Conservation (phyloP, 1,140 invertebrate genomes). For the Stegodyphus mimosarum region DNA sequence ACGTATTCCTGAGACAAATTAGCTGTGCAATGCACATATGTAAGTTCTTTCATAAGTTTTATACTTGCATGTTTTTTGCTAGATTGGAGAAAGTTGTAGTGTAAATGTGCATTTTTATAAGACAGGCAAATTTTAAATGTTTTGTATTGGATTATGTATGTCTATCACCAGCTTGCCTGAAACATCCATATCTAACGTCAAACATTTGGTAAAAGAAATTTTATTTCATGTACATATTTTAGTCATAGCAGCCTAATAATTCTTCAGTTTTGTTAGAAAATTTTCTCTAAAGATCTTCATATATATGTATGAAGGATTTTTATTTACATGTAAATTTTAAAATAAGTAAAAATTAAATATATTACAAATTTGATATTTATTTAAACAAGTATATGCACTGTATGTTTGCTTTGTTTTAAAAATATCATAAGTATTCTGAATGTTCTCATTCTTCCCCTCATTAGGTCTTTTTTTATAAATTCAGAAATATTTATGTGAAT, state of each 20-base stretch:
- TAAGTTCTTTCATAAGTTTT: neutral
- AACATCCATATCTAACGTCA: neutral
- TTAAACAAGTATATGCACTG: neutral
- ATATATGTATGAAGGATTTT: neutral
- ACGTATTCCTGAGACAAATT: neutral
- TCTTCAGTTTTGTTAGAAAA: neutral
- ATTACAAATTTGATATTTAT: neutral
- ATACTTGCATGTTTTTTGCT: neutral
- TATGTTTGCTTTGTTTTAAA: no score
- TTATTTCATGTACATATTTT: neutral
- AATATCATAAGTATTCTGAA: neutral
- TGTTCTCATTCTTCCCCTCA: neutral
- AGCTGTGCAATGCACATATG: neutral
- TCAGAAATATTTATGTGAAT: neutral
- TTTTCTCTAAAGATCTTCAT: neutral
- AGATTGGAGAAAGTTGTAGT: neutral
- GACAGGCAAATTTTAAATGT: slow-evolving; percentile 34
- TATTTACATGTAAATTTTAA: neutral
- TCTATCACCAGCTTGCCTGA: slow-evolving; percentile 42
- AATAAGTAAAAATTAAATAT: neutral
- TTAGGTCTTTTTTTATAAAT: neutral
- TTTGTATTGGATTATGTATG: slow-evolving; percentile 22
- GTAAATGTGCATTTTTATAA: slow-evolving; percentile 43
- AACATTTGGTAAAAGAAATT: slow-evolving; percentile 28
- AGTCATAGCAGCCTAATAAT: neutral